Base-by-base conservation (phyloP, 2,113 vertebrate species). In the Psephotus haematonotus region DNA sequence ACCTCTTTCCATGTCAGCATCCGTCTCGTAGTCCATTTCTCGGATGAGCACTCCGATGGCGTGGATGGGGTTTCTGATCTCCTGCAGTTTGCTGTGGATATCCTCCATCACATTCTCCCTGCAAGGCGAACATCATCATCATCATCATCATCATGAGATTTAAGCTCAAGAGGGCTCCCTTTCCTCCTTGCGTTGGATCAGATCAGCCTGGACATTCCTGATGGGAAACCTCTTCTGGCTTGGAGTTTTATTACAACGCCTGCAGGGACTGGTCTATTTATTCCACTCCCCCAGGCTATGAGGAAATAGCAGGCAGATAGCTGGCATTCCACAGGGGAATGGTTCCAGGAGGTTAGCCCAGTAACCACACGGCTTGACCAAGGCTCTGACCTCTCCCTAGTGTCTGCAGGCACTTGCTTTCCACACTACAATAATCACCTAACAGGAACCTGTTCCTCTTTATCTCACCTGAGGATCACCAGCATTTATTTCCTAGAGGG, bases 11-110 rank as follows among this genome's bases (percentile, higher is more conserved):
- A 97, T 85, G 55, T 99, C 99, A 0, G 97, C 18, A 0, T 99
- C 99, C 0, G 98, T 98, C 97, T 99, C 99, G 5, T 99, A 99
- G 97, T 99, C 99, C 98, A 99, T 98, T 84, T 99, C 99, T 39
- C 98, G 97, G 83, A 99, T 97, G 53, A 99, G 98, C 33, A 98
- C 94, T 4, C 97, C 98, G 57, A 99, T 99, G 83, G 99, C 98
- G 0, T 98, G 98, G 78, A 96, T 68, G 1, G 99, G 99, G 96
- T 99, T 99, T 17, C 98, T 96, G 49, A 99, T 96, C 87, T 99
- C 98, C 96, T 99, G 99, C 49, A 99, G 97, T 89, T 99, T 99
- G 97, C 98, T 99, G 96, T 98, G 98, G 82, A 99, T 98, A 53
- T 99, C 98, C 60, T 99, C 98, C 37, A 99, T 98, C 37, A 99